Evolutionary conservation across 2,888 invertebrate genomes (phyloP), one percentile per base, ranked within the genome.

Genomic region (Phyllotreta striolata): DNA sequence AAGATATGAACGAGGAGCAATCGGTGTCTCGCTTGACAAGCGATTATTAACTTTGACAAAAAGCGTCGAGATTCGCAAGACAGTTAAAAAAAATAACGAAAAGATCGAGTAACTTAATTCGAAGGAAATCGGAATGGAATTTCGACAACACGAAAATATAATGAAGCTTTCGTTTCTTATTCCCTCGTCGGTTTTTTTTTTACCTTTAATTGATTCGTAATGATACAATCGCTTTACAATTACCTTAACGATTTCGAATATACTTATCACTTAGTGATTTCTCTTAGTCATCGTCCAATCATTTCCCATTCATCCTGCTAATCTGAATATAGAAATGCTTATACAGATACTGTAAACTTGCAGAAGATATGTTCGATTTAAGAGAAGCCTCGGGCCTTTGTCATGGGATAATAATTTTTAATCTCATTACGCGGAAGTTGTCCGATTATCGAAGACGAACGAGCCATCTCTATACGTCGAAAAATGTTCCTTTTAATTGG

Each of bases 41-140:
- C 52, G 59, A 60, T 60, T n/a, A n/a, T n/a, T 60, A 60, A 60
- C 43, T 52, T 9, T 60, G 52, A 60, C 52, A 52, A 60, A 52
- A 60, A 60, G 38, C 51, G 43, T 35, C 37, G 59, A 52, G 52
- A n/a, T 60, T 43, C 52, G 52, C 52, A 52, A 44, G 59, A n/a
- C 35, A 41, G 35, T 13, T 35, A 57, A 58, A 58, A 55, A 59
- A 52, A 59, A 44, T 59, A 41, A 52, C 51, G 52, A 52, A 43
- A 60, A 60, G 40, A 43, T 10, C 38, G 43, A 43, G 51, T 43
- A 41, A 52, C 40, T 10, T 60, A 59, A 57, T 47, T 57, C 39
- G 14, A 24, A 57, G 46, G 57, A 57, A 57, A 57, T 57, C 47
- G 57, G 57, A 57, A 39, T 57, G 43, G 47, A 47, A 46, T 57